Conservation (phyloP, 2,113 vertebrate species). For the Bombycilla garrulus region DNA sequence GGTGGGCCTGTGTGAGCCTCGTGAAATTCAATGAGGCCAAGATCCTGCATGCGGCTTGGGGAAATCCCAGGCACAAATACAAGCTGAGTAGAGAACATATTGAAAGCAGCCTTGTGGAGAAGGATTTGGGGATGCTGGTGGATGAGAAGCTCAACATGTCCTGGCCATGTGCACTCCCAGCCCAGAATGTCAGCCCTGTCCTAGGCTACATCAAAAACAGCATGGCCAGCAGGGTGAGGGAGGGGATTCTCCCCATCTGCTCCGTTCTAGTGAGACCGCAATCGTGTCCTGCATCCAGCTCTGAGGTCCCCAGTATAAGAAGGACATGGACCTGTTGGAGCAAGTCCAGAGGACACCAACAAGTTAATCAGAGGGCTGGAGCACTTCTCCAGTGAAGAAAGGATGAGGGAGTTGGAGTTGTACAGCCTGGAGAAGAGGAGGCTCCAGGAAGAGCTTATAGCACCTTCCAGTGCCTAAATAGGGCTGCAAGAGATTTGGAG, state of each 20-base stretch:
- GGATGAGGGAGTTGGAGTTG: neutral
- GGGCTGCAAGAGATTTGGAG: neutral
- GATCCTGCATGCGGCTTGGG: neutral
- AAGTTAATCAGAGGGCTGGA: neutral
- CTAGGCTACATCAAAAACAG: neutral
- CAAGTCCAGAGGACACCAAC: neutral
- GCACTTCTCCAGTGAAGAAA: neutral
- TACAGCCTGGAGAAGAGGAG: neutral
- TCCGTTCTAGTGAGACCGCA: neutral
- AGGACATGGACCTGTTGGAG: neutral
- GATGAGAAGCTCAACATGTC: neutral
- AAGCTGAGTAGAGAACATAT: neutral
- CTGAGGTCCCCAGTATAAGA: neutral
- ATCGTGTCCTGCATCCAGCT: rapidly evolving
- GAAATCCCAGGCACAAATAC: neutral
- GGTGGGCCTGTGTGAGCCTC: neutral
- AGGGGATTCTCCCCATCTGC: neutral
- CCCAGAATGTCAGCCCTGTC: neutral
- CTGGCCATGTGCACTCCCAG: rapidly evolving
- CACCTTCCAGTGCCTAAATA: neutral
- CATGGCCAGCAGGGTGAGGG: neutral
- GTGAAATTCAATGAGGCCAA: neutral
- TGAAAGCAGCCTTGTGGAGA: neutral
- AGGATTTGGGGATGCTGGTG: neutral
- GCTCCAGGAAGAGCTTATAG: neutral